Evolutionary conservation across 2,113 vertebrate genomes (phyloP), one percentile per base, ranked within the genome.

Genomic region (Eubucco bourcierii): DNA sequence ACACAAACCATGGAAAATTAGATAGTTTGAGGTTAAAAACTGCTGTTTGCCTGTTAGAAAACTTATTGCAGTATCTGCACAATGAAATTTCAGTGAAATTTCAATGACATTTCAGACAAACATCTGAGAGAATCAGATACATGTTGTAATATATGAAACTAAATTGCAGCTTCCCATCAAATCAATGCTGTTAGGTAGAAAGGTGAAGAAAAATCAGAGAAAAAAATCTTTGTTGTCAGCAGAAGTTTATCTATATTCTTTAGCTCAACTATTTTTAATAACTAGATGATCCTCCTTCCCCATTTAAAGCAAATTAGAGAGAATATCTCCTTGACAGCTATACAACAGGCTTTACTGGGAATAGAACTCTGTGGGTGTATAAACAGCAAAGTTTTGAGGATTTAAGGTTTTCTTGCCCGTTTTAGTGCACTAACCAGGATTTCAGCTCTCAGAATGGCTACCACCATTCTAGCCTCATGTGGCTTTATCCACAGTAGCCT

Each of bases 291-390:
- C 79, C 64, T 92, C 61, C 79, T 80, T 78, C 75, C 39, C 72
- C 65, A 68, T 91, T 96, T 92, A 87, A 89, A 90, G 41, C 63
- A 95, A 90, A 94, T 92, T 80, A 89, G 44, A 93, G 31, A 84
- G 63, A 95, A 7, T 90, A 85, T 71, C 31, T 89, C 81, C 73
- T 58, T 78, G 76, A 94, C 93, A 96, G 86, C 89, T 63, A 85
- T 15, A 90, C 89, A 95, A 90, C 80, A 59, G 65, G 78, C 91
- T 87, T 89, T 46, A 90, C 89, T 5, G 1, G 75, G 72, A 96
- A 95, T 74, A 94, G 94, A 90, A 96, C 80, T 61, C 93, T 75
- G 95, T 66, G 82, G 91, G 95, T 75, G 93, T 84, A 60, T 25
- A 87, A 87, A 92, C 73, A 87, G 65, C 16, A 73, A 90, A 53